Percentiles rank a stretch among this genome's conserved stretches.
These are phyloP conservation scores for Agrotis puta DNA, from an alignment of 2,888 invertebrate species.

Conservation along the genomic window DNA sequence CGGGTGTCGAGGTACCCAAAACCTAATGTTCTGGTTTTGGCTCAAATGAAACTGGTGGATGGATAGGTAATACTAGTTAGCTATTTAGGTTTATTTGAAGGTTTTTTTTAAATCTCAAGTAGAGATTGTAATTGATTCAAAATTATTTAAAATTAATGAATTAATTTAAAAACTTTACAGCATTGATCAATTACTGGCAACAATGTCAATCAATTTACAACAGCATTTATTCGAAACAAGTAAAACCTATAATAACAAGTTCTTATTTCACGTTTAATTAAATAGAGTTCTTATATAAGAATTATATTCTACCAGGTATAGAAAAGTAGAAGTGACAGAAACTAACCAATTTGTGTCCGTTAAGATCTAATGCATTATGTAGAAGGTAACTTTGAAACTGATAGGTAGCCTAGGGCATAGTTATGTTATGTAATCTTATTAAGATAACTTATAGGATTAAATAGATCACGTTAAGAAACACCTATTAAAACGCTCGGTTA, in stretches of 20 bases:
- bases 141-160: not conserved
- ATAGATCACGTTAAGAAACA: constrained; percentile 20
- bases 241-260: constrained; percentile 18
- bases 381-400: constrained; percentile 21
- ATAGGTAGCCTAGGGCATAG: constrained; percentile 19
- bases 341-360: constrained; percentile 44
- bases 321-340: constrained; percentile 48
- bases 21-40: too few species aligned
- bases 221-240: constrained; percentile 28
- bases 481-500: not conserved
- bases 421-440: constrained; percentile 44
- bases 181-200: constrained; percentile 8
- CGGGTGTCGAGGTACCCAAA: too few species aligned
- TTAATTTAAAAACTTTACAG: not conserved
- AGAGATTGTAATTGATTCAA: too few species aligned
- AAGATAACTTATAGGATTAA: constrained; percentile 42
- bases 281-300: constrained; percentile 37
- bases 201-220: constrained; percentile 31
- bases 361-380: constrained; percentile 50
- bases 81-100: too few species aligned
- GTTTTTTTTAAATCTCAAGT: too few species aligned
- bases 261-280: constrained; percentile 34
- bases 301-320: constrained; percentile 5
- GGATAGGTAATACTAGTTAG: too few species aligned
- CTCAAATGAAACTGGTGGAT: too few species aligned